Evolutionary conservation across 2,888 invertebrate genomes (phyloP), one percentile per base, ranked within the genome.

Genomic region (Autographa gamma): DNA sequence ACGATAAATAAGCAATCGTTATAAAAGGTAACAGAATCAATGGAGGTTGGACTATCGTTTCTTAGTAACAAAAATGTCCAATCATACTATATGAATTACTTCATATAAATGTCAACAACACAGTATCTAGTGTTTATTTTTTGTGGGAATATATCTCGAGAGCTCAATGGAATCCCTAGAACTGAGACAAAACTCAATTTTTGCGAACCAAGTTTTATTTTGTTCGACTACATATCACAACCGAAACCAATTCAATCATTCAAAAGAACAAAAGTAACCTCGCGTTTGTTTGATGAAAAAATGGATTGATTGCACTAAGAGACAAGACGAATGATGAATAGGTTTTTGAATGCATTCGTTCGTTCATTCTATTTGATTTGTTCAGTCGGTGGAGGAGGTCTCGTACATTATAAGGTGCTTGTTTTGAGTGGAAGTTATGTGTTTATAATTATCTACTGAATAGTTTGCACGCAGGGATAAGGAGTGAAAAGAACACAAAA

Each of bases 191-290:
- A 81, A 79, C 69, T 60, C 32, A 34, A 65, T 76, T 60, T 68
- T 66, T 71, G 8, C 32, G 14, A 34, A n/a, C 16, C 18, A 9
- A 56, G 18, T 73, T 74, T 69, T 67, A 66, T 77, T 82, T 64
- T 60, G 54, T 70, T 71, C 61, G 60, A 52, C 60, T 61, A 18
- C 65, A 75, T 67, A 70, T 68, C 73, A 65, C 43, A 54, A 52
- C 52, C 68, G 61, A 75, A 68, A 63, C 54, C 63, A 66, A 71
- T 80, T 71, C 69, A 76, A 81, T 82, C 73, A 81, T 73, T 82
- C 71, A 76, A 41, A 18, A 13, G 52, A 71, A 74, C 60, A 72
- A 72, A 68, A 63, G 56, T 54, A 65, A 60, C 34, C 34, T 38
- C 31, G 31, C 19, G 41, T 60, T 70, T 62, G 34, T 66, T 38